A percentile compares a stretch with the other conserved stretches of the same genome.
Conservation (phyloP, 1,140 invertebrate genomes). For the Epicauta chinensis region DNA sequence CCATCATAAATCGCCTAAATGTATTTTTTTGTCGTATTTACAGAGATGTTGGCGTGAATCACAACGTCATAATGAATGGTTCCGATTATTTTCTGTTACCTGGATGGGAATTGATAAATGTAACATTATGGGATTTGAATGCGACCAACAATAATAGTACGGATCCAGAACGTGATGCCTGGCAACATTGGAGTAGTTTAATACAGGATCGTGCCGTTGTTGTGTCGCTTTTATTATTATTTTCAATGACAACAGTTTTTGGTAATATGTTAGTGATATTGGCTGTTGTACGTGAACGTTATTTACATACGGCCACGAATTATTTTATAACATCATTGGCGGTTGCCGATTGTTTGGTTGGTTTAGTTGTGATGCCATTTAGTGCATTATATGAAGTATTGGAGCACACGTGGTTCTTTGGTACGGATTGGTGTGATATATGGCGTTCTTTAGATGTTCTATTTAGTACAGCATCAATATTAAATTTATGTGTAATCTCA, state of each 20-base stretch:
- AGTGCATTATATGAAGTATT: conserved; percentile 81
- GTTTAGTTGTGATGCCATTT: conserved; percentile 96
- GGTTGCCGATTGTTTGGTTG: conserved; percentile 94
- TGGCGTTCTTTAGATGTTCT: conserved; percentile 96
- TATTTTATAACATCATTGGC: conserved; percentile 98
- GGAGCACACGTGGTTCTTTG: conserved; percentile 80
- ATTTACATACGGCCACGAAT: conserved; percentile 92
- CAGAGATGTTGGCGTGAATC: background rate
- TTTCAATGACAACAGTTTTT: conserved; percentile 90
- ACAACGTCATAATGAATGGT: conserved; percentile 5
- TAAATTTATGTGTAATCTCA: conserved; percentile 98
- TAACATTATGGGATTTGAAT: conserved; percentile 8
- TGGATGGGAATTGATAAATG: conserved; percentile 13
- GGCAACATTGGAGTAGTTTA: conserved; percentile 52
- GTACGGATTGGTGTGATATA: conserved; percentile 86
- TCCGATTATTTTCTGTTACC: conserved; percentile 9
- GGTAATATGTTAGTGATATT: conserved; percentile 95
- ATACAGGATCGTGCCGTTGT: conserved; percentile 70
- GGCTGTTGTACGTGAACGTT: conserved; percentile 82
- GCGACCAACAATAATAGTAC: conserved; percentile 17
- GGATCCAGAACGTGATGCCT: conserved; percentile 32
- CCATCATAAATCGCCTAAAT: too few species aligned
- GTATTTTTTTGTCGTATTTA: conserved; percentile 1
- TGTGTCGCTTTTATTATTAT: conserved; percentile 78
- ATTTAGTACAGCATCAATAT: conserved; percentile 91